These are phyloP conservation scores for Nipponia nippon DNA, from an alignment of 2,113 vertebrate species.

Conservation along the genomic window DNA sequence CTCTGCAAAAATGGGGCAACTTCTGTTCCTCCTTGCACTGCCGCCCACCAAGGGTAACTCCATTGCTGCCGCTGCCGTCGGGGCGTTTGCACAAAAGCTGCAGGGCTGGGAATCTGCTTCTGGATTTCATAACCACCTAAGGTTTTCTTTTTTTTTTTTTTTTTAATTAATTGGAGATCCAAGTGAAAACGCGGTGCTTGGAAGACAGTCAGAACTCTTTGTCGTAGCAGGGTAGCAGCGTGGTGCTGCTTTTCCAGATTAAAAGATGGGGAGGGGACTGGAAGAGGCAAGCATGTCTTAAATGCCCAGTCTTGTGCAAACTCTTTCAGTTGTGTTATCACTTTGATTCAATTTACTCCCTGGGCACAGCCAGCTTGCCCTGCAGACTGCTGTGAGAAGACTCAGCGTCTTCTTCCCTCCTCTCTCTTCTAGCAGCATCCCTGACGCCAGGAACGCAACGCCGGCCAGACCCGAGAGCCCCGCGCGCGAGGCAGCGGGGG, in stretches of 20 bases:
- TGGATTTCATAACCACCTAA: background rate
- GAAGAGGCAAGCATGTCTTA: background rate
- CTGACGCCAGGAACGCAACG: background rate
- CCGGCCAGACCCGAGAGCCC: rapidly evolving
- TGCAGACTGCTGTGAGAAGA: background rate
- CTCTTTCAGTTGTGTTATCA: background rate
- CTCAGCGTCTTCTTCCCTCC: background rate
- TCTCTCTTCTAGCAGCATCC: background rate
- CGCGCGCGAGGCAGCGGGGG: rapidly evolving
- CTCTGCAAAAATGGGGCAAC: background rate
- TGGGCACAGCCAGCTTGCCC: background rate
- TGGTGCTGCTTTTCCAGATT: background rate
- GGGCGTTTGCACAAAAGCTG: background rate
- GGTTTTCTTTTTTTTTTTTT: background rate
- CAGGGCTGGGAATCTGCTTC: background rate
- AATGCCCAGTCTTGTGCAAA: background rate
- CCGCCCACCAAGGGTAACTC: background rate
- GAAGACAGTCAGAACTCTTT: background rate
- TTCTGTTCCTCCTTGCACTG: background rate
- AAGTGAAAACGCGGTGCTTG: background rate
- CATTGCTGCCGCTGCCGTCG: background rate
- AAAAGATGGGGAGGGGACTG: background rate
- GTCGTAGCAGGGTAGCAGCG: background rate
- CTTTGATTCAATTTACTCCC: background rate
- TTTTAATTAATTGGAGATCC: background rate